Evolutionary conservation across 37 sponge, comb jelly and placozoan species (phyloP).

Genomic region (Spongia lamella): DNA sequence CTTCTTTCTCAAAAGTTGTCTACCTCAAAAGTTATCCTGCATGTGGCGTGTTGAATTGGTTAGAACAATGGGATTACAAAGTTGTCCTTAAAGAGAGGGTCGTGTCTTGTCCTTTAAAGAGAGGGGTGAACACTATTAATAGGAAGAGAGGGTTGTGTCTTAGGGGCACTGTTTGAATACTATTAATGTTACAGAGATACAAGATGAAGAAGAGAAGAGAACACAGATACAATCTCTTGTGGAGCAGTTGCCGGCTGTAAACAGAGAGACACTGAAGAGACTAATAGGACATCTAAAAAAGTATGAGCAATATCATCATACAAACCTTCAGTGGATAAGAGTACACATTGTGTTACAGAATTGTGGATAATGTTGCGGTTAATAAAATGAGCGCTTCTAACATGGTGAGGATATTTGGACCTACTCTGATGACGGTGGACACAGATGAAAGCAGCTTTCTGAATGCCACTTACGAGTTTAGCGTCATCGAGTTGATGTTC

Average conservation of each 20-base stretch:
- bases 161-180: too few species aligned
- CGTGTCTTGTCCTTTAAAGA: too few species aligned
- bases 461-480: neutral
- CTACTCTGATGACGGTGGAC: conserved; percentile 85
- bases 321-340: neutral
- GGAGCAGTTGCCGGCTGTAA: conserved; percentile 69
- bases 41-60: too few species aligned
- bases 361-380: conserved; percentile 38
- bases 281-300: conserved; percentile 60
- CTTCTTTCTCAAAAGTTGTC: too few species aligned
- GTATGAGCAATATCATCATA: conserved; percentile 6
- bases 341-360: conserved; percentile 26
- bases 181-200: conserved; percentile 10
- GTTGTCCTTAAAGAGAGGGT: too few species aligned
- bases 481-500: neutral
- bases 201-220: conserved; percentile 49
- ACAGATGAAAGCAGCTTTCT: conserved; percentile 32
- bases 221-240: conserved; percentile 68
- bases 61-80: too few species aligned
- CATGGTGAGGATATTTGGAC: conserved; percentile 65
- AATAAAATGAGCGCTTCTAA: conserved; percentile 77
- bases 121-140: too few species aligned
- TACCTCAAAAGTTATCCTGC: too few species aligned
- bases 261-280: conserved; percentile 67
- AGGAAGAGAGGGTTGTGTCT: too few species aligned